Conservation (phyloP, 2,113 vertebrate genomes). For the Polypterus senegalus region DNA sequence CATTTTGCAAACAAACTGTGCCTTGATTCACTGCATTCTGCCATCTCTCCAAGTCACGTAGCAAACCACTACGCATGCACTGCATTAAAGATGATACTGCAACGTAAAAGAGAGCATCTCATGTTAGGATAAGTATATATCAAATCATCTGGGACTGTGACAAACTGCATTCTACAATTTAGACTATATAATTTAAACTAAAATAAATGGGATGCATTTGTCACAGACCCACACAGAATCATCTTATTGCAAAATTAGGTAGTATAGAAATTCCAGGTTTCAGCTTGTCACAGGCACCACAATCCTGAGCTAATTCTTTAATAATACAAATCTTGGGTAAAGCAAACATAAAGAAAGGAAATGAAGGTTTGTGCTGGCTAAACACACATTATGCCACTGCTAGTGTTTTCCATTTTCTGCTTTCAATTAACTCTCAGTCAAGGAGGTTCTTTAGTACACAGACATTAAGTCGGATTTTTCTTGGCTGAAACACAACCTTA, state of each 20-base stretch:
- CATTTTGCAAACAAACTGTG: slow-evolving; percentile 32
- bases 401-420: no score
- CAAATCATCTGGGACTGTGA: background rate
- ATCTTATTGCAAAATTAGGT: background rate
- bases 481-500: no score
- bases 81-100: slow-evolving; percentile 21
- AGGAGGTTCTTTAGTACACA: no score
- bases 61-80: slow-evolving; percentile 30
- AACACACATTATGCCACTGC: no score
- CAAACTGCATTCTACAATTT: background rate
- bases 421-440: no score
- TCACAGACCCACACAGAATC: background rate
- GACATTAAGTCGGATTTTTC: no score
- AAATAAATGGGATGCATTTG: background rate
- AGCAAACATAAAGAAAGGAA: no score
- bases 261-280: background rate
- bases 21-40: slow-evolving; percentile 30
- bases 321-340: no score
- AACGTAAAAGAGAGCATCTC: background rate
- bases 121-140: background rate
- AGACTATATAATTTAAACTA: background rate
- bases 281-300: background rate
- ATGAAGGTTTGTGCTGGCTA: no score
- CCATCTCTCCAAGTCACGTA: slow-evolving; percentile 33
- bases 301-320: no score